Base-by-base conservation (phyloP, 2,888 invertebrate species). In the Heliconius cydno region DNA sequence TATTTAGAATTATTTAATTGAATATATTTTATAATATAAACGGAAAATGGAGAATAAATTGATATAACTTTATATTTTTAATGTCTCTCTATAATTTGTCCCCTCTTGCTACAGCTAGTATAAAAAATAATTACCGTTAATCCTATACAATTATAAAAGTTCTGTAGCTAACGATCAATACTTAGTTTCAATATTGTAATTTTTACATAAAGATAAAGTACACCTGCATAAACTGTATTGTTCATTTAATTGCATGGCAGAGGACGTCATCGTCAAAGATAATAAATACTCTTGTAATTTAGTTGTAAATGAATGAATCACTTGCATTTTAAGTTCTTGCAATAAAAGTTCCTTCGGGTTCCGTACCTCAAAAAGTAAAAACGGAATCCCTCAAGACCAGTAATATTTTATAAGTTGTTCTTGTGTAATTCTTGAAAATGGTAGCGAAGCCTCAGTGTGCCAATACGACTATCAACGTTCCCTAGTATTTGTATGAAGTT, bases 221-320 rank as follows among this genome's bases (percentile, higher is more conserved):
- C 25, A 38, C 41, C 41, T 41, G 70, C 70, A 25, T 68, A n/a
- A 68, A 41, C 7, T 70, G 25, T 70, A 25, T 70, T 70, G 70
- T 70, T 41, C 25, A n/a, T 70, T 41, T 68, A n/a, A 68, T 41
- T 68, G 25, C 38, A 41, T 2, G 68, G 13, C 41, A 38, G 70
- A 70, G 25, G 38, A 68, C 68, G 68, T 68, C 68, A 68, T 60
- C 22, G 12, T n/a, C 3, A n/a, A 60, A n/a, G 60, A 60, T n/a
- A 60, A n/a, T 22, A 25, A 9, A 25, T n/a, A 60, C n/a, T 60
- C n/a, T 1, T 52, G 52, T 52, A 52, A 52, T 22, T 19, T 22
- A 52, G n/a, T 60, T 10, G n/a, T 60, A 60, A n/a, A 60, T 19
- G 52, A 19, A 52, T 22, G 0, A 22, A 19, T 19, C 3, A 19